Conservation (phyloP, 2,797 vertebrate species). For the Adelosebastes latens region DNA sequence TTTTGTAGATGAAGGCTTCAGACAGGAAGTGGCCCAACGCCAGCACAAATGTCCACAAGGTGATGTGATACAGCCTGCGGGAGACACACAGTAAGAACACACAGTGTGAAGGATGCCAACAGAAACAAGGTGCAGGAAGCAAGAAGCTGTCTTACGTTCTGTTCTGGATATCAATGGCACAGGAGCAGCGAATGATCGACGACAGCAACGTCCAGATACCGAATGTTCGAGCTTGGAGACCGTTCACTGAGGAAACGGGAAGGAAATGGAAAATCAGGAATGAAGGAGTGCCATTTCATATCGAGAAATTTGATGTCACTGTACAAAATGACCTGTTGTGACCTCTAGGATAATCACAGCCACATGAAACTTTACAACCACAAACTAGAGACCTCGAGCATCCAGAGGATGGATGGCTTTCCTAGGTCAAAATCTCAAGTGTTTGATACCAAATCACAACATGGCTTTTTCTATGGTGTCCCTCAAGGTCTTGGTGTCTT, state of each 20-base stretch:
- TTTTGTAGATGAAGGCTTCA: conserved; percentile 92
- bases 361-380: no score
- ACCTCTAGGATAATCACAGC: no score
- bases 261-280: neutral
- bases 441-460: no score
- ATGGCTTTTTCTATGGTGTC: no score
- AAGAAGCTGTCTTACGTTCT: conserved; percentile 84
- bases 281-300: neutral
- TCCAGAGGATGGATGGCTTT: no score
- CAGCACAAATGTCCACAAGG: conserved; percentile 94
- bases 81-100: conserved; percentile 3
- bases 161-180: conserved; percentile 96
- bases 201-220: conserved; percentile 96
- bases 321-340: no score
- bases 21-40: conserved; percentile 95
- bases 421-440: no score
- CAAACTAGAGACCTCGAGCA: no score
- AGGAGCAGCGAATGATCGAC: conserved; percentile 93
- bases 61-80: conserved; percentile 92
- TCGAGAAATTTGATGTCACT: no score
- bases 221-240: conserved; percentile 95
- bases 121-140: neutral
- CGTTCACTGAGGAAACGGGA: conserved; percentile 86
- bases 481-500: no score
- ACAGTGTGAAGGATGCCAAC: neutral